A percentile compares a stretch with the other conserved stretches of the same genome.
Evolutionary conservation across 2,888 invertebrate species (phyloP).

Genomic region (Fragum sueziense): DNA sequence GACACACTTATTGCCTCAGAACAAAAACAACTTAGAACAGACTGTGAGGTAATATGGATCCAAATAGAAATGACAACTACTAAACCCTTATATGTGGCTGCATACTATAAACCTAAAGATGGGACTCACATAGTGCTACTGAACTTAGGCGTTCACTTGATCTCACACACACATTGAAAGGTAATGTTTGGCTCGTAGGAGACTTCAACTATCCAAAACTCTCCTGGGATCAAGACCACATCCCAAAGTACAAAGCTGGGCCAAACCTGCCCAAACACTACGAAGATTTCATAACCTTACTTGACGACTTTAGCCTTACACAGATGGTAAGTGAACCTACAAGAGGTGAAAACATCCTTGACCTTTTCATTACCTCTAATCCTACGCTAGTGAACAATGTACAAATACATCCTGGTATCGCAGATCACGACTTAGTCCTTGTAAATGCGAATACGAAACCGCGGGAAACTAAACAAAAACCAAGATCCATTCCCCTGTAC

Average conservation of each 20-base stretch:
- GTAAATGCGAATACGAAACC: no score
- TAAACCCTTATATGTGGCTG: conserved; percentile 19
- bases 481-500: no score
- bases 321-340: conserved; percentile 19
- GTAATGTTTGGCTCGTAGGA: no score
- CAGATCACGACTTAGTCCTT: no score
- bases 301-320: conserved; percentile 5
- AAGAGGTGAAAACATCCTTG: no score
- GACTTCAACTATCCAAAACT: not conserved
- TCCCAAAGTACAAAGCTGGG: not conserved
- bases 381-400: no score
- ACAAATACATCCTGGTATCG: no score
- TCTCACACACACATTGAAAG: no score
- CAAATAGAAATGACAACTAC: not conserved
- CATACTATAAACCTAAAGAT: not conserved
- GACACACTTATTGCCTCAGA: conserved; percentile 3
- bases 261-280: not conserved
- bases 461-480: no score
- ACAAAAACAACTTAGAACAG: conserved; percentile 24
- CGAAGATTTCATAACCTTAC: conserved; percentile 3
- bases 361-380: no score
- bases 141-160: conserved; percentile 4
- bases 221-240: conserved; percentile 15
- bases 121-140: conserved; percentile 3
- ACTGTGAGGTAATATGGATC: conserved; percentile 2